These are phyloP conservation scores for Cotesia congregata DNA, from an alignment of 2,888 invertebrate species.

Conservation along the genomic window DNA sequence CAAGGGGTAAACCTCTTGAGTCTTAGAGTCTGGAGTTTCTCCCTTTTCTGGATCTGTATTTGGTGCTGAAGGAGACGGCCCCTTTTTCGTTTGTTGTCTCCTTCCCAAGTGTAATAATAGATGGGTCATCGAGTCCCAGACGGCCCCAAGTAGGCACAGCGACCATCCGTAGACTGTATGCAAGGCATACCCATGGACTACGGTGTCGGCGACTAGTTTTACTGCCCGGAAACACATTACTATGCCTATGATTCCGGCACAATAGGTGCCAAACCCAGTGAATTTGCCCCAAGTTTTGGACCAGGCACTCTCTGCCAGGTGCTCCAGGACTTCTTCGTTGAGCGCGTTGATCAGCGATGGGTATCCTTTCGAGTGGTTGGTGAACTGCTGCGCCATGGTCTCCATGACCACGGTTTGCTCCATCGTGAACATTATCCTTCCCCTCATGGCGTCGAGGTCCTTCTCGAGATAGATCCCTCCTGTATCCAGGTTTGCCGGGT, in stretches of 20 bases:
- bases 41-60: background rate
- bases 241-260: constrained; percentile 29
- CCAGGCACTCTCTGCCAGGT: constrained; percentile 37
- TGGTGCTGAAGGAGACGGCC: background rate
- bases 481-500: constrained; percentile 19
- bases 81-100: background rate
- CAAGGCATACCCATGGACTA: background rate
- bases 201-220: background rate
- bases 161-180: constrained; percentile 26
- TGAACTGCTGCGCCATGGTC: constrained; percentile 17
- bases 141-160: background rate
- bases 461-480: constrained; percentile 39
- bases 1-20: background rate
- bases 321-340: constrained; percentile 39
- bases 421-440: constrained; percentile 31
- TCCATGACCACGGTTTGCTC: constrained; percentile 25
- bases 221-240: background rate
- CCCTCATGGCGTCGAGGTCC: constrained; percentile 31
- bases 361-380: constrained; percentile 6
- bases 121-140: constrained; percentile 30
- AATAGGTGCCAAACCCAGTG: constrained; percentile 26
- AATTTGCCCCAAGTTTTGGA: constrained; percentile 23
- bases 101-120: constrained; percentile 12
- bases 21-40: constrained; percentile 30
- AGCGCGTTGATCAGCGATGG: constrained; percentile 30